Percentiles rank a stretch among this genome's conserved stretches.
These are phyloP conservation scores for Phyllotis vaccarum DNA, from an alignment of 2,797 vertebrate species.

Conservation along the genomic window DNA sequence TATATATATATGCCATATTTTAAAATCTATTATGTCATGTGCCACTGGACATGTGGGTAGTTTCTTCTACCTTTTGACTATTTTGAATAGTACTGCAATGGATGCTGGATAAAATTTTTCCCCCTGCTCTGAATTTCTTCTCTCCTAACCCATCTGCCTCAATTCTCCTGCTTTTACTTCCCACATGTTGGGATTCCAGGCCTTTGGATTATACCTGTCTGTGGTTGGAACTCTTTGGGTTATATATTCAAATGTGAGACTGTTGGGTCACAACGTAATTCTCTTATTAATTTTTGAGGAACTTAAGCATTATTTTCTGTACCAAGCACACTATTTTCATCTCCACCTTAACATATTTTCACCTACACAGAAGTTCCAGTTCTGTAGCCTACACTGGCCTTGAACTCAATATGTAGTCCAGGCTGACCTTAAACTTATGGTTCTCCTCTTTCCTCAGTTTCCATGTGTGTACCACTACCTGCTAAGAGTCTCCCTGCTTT, in stretches of 20 bases:
- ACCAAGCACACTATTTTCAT: background rate
- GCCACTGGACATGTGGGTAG: background rate
- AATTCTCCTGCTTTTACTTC: background rate
- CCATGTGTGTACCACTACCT: background rate
- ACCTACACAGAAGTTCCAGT: background rate
- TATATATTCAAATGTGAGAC: background rate
- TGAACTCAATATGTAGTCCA: background rate
- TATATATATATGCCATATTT: too few species aligned
- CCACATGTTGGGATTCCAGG: background rate
- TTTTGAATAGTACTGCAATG: background rate
- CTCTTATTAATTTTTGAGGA: background rate
- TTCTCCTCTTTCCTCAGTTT: background rate
- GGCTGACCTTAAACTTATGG: background rate
- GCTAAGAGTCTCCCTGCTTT: background rate
- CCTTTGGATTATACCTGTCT: background rate
- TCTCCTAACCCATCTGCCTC: background rate
- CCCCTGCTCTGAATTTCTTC: background rate
- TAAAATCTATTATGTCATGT: background rate
- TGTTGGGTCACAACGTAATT: background rate
- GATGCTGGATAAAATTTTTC: background rate
- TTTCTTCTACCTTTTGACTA: background rate
- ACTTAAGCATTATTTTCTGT: background rate
- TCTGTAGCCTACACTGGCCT: background rate
- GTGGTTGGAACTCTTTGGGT: background rate
- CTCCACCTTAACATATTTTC: background rate